Conservation (phyloP, 2,113 vertebrate genomes). For the Artemisiospiza belli region DNA sequence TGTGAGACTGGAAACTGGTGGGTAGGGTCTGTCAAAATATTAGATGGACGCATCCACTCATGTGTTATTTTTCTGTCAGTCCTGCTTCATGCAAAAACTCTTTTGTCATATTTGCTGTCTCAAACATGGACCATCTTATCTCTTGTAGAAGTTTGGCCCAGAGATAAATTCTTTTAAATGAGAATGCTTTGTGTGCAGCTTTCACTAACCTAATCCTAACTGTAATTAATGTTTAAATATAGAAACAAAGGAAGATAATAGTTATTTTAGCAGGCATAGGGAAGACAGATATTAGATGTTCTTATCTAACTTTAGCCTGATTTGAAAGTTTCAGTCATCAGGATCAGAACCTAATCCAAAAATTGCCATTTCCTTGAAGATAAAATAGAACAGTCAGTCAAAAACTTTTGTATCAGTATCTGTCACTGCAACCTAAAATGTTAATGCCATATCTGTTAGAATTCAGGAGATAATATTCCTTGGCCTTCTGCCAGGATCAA, state of each 20-base stretch:
- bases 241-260: slow-evolving; percentile 49
- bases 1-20: background rate
- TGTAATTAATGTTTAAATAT: slow-evolving; percentile 59
- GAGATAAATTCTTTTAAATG: background rate
- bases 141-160: background rate
- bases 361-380: slow-evolving; percentile 24
- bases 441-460: slow-evolving; percentile 7
- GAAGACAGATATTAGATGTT: slow-evolving; percentile 24
- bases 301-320: slow-evolving; percentile 43
- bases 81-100: background rate
- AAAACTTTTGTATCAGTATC: slow-evolving; percentile 19
- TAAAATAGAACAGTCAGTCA: background rate
- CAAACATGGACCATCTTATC: background rate
- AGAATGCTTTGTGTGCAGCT: slow-evolving; percentile 18
- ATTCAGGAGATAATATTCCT: background rate
- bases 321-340: slow-evolving; percentile 17
- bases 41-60: background rate
- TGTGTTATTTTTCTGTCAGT: background rate
- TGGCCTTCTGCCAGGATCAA: background rate
- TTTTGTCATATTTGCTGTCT: background rate
- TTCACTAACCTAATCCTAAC: slow-evolving; percentile 22
- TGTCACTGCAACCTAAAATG: slow-evolving; percentile 19
- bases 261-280: background rate
- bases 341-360: background rate
- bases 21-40: background rate